Base-by-base conservation (phyloP, 2,113 vertebrate species). In the Mystacornis crossleyi region DNA sequence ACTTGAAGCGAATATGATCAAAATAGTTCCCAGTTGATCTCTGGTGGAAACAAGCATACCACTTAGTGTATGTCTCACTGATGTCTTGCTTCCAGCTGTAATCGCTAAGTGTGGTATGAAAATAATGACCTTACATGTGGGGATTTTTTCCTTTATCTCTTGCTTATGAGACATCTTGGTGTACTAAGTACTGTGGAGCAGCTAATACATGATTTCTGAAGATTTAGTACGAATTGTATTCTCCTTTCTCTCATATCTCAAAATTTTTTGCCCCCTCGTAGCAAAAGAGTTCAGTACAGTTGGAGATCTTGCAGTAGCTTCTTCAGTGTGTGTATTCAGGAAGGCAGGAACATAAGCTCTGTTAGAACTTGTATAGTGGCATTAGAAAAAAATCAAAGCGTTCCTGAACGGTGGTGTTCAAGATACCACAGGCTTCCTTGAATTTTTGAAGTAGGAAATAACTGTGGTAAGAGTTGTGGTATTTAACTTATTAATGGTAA, bases 371-470 rank as follows among this genome's bases (percentile, higher is more conserved):
- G 64, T 26, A 21, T 6, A 38, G 51, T 81, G 67, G 58, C 42
- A 50, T 57, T 65, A 80, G 79, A 80, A 77, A 82, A 48, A 94
- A 92, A n/a, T 60, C 33, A 42, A 72, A 61, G 71, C 0, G 8
- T 69, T 95, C 42, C 45, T 89, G 29, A 77, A 67, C 51, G n/a
- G 51, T 26, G 55, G 43, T 81, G 55, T 86, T 83, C 50, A 79
- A 89, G 75, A 64, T 71, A 71, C 72, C 64, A 48, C 89, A 89
- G 89, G 42, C 53, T 91, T 86, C 69, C 65, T 74, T 89, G 72
- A 55, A 23, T 66, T 93, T 84, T 81, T 55, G n/a, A 83, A 94
- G 45, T 70, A 71, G 91, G 88, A 96, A 90, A 60, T 91, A 84
- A 67, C 83, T 91, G 89, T 73, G 91, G 77, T 75, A 40, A 38